A percentile compares a stretch with the other conserved stretches of the same genome.
Conservation (phyloP, 2,888 invertebrate genomes). For the Anoplius nigerrimus region DNA sequence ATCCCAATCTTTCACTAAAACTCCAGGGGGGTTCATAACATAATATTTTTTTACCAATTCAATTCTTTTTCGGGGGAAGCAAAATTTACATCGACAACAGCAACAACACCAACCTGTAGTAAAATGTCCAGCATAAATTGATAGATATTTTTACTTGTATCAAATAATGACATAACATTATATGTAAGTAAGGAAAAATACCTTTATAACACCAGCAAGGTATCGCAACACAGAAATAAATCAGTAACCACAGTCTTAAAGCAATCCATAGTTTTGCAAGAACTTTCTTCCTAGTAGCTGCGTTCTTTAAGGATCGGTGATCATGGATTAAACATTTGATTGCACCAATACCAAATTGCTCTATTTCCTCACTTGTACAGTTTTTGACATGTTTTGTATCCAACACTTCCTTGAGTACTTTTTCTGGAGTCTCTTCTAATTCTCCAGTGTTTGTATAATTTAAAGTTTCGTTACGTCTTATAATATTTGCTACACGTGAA, state of each 20-base stretch:
- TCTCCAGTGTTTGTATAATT: conserved; percentile 74
- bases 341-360: conserved; percentile 73
- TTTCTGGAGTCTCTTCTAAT: conserved; percentile 64
- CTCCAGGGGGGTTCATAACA: conserved; percentile 78
- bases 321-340: conserved; percentile 73
- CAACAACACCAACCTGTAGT: conserved; percentile 81
- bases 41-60: conserved; percentile 78
- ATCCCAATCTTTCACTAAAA: conserved; percentile 66
- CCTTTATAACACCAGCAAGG: conserved; percentile 77
- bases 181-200: conserved; percentile 26
- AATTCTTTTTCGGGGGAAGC: conserved; percentile 78
- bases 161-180: neutral
- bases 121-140: neutral
- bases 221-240: conserved; percentile 75
- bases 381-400: conserved; percentile 72
- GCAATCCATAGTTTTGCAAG: conserved; percentile 67
- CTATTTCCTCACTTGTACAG: conserved; percentile 75
- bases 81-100: conserved; percentile 78
- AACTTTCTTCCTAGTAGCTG: conserved; percentile 48
- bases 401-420: conserved; percentile 67
- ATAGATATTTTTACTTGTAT: neutral
- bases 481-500: conserved; percentile 68
- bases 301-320: conserved; percentile 61
- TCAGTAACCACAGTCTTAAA: conserved; percentile 73
- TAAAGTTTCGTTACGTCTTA: conserved; percentile 69